Evolutionary conservation across 30 jellyfish, hydroid and myxozoan genomes (phyloP).

Genomic region (Hydra vulgaris): DNA sequence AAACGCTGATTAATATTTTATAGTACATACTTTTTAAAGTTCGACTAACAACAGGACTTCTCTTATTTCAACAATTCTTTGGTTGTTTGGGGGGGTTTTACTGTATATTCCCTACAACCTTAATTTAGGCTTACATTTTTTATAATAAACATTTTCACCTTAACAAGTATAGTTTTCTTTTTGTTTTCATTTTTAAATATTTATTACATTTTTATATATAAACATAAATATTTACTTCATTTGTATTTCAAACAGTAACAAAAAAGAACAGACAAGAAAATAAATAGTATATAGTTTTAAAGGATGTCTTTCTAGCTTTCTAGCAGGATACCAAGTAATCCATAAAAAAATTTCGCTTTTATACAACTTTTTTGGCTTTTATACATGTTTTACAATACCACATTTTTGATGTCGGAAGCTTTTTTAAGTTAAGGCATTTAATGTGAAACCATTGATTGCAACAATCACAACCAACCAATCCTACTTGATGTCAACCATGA

Average conservation of each 20-base stretch:
- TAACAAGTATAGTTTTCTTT: not conserved
- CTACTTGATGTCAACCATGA: too few species aligned
- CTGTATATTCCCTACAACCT: not conserved
- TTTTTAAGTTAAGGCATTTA: conserved; percentile 7
- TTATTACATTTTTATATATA: not conserved
- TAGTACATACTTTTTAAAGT: not conserved
- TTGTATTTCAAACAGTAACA: not conserved
- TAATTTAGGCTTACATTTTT: not conserved
- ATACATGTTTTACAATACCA: conserved; percentile 5
- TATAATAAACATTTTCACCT: not conserved
- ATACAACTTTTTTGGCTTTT: not conserved
- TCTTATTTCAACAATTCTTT: not conserved
- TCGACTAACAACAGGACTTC: not conserved
- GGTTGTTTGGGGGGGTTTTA: not conserved
- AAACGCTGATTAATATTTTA: not conserved
- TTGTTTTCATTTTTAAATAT: not conserved
- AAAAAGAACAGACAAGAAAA: not conserved
- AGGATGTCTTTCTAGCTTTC: not conserved
- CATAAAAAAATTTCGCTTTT: not conserved
- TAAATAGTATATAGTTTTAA: not conserved
- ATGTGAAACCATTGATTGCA: conserved; percentile 8
- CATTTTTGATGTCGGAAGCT: conserved; percentile 6
- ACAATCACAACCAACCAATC: conserved; percentile 1
- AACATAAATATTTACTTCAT: not conserved
- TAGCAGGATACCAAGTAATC: not conserved